Conservation (phyloP, 2,113 vertebrate species). For the Vidua macroura region DNA sequence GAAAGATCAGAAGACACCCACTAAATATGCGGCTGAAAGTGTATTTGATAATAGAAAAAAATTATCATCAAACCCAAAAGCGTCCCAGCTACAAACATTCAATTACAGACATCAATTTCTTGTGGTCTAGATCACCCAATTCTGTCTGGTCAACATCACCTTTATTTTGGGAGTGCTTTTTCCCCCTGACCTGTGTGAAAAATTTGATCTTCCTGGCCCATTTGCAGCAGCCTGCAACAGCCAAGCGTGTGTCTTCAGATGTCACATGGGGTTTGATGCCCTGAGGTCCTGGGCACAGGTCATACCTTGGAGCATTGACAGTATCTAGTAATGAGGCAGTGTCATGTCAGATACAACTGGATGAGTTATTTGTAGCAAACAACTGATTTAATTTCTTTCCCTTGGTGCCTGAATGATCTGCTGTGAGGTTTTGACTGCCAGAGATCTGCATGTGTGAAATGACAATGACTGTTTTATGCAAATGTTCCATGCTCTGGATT, state of each 20-base stretch:
- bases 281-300: neutral
- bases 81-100: neutral
- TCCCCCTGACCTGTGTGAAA: neutral
- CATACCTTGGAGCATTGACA: neutral
- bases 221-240: neutral
- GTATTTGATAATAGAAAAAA: neutral
- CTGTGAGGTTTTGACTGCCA: slow-evolving; percentile 10
- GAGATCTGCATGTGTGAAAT: slow-evolving; percentile 22
- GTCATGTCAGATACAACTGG: neutral
- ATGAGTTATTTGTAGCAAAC: slow-evolving; percentile 34
- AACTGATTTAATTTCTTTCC: slow-evolving; percentile 25
- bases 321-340: neutral
- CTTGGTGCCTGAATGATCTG: neutral
- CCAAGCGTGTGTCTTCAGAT: fast-evolving
- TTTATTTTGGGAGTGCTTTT: neutral
- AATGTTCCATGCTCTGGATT: slow-evolving; percentile 5
- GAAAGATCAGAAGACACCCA: neutral
- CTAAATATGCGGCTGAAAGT: neutral
- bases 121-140: neutral
- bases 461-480: slow-evolving; percentile 29
- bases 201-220: neutral
- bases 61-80: neutral
- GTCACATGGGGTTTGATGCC: neutral
- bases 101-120: neutral
- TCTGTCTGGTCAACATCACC: neutral